Conservation (phyloP, 1,140 invertebrate species). For the Drosophila pandora region DNA sequence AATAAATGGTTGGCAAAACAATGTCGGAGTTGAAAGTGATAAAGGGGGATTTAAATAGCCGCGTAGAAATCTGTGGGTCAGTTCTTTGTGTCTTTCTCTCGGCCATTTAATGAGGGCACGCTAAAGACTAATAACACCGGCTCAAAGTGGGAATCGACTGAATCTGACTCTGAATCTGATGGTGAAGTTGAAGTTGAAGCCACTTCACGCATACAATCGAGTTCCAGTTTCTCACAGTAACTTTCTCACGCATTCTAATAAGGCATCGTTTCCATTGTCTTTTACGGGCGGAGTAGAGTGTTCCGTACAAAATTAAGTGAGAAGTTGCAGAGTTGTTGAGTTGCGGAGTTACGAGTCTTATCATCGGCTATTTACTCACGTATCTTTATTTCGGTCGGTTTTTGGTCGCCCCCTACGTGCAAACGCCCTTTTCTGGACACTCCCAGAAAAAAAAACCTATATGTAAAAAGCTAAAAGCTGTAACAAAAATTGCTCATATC, state of each 20-base stretch:
- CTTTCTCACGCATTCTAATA: constrained; percentile 66
- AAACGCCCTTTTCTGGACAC: constrained; percentile 52
- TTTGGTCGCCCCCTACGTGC: constrained; percentile 55
- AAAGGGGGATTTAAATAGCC: constrained; percentile 36
- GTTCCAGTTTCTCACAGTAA: constrained; percentile 48
- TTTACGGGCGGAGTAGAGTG: constrained; percentile 30
- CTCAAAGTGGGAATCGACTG: constrained; percentile 12
- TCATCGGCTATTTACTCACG: constrained; percentile 40
- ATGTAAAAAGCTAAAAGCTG: constrained; percentile 3
- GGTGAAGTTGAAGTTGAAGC: background rate
- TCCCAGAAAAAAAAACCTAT: constrained; percentile 20
- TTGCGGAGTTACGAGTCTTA: constrained; percentile 28
- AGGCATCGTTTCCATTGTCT: constrained; percentile 73
- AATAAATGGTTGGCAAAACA: constrained; percentile 18
- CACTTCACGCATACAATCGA: constrained; percentile 45
- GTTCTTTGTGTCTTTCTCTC: constrained; percentile 31
- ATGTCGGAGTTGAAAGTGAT: constrained; percentile 30
- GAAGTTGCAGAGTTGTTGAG: constrained; percentile 49
- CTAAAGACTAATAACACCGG: constrained; percentile 38
- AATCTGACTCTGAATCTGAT: background rate
- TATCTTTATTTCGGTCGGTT: background rate
- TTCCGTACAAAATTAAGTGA: constrained; percentile 68
- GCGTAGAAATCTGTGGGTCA: constrained; percentile 39
- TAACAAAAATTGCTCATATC: constrained; percentile 53
- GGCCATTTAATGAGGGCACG: constrained; percentile 47